Conservation (phyloP, 2,113 vertebrate species). For the Zingel zingel region DNA sequence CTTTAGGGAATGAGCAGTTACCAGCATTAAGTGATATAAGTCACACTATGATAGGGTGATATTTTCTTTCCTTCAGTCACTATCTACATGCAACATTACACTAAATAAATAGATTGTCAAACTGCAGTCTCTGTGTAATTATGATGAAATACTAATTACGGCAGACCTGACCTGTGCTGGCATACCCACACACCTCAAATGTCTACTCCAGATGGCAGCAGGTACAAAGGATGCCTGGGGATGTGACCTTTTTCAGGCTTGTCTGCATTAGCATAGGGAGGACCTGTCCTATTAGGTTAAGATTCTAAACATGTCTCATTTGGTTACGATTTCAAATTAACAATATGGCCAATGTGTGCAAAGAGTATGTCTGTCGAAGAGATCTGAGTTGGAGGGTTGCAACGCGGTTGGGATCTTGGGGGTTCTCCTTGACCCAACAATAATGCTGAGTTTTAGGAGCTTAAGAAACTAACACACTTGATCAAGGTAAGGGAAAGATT, state of each 20-base stretch:
- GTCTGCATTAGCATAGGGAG: conserved; percentile 33
- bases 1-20: neutral
- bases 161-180: conserved; percentile 68
- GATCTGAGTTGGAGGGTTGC: neutral
- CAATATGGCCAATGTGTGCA: conserved; percentile 11
- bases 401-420: neutral
- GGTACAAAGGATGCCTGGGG: conserved; percentile 64
- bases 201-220: conserved; percentile 78
- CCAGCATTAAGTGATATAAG: neutral
- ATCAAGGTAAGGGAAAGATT: neutral
- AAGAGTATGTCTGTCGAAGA: conserved; percentile 2
- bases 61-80: conserved; percentile 38
- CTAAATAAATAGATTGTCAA: conserved; percentile 73
- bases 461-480: neutral
- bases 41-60: conserved; percentile 21
- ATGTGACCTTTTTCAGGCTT: conserved; percentile 52
- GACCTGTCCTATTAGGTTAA: conserved; percentile 40
- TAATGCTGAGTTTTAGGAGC: no score
- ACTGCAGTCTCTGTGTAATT: conserved; percentile 69
- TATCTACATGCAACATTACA: conserved; percentile 48
- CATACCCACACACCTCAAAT: conserved; percentile 64
- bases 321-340: conserved; percentile 35
- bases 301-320: conserved; percentile 52
- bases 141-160: conserved; percentile 81
- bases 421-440: neutral